Conservation (phyloP, 2,797 vertebrate genomes). For the Bryconaethiops microstoma region DNA sequence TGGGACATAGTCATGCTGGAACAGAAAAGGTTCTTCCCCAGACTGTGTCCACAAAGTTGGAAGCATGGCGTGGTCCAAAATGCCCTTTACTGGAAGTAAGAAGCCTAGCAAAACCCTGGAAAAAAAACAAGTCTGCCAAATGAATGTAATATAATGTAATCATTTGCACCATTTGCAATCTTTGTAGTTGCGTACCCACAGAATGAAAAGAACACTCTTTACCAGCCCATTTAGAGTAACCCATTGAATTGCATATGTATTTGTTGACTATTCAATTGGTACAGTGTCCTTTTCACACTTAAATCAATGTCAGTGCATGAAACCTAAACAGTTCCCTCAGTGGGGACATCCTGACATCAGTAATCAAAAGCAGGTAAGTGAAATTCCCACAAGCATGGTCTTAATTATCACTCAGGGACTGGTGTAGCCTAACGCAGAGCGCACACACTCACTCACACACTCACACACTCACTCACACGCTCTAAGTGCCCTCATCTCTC, state of each 20-base stretch:
- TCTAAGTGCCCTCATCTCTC: conserved; percentile 22
- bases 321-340: not conserved
- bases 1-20: too few relatives aligned
- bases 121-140: too few relatives aligned
- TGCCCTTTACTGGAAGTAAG: too few relatives aligned
- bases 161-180: not conserved
- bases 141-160: too few relatives aligned
- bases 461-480: not conserved
- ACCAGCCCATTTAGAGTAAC: not conserved
- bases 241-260: too few relatives aligned
- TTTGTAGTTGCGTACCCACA: not conserved
- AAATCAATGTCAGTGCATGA: conserved; percentile 13
- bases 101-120: too few relatives aligned
- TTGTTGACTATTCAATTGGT: too few relatives aligned
- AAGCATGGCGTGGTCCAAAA: too few relatives aligned
- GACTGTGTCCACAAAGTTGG: too few relatives aligned
- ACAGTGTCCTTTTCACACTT: not conserved
- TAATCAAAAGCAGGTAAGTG: conserved; percentile 45
- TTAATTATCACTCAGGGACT: conserved; percentile 52
- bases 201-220: not conserved
- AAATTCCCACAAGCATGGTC: conserved; percentile 43
- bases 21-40: too few relatives aligned
- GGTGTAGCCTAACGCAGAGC: conserved; percentile 17
- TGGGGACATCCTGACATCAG: conserved; percentile 13
- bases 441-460: conserved; percentile 6